A percentile compares a stretch with the other conserved stretches of the same genome.
These are phyloP conservation scores for Volucella zonaria DNA, from an alignment of 2,888 invertebrate species.

Conservation along the genomic window DNA sequence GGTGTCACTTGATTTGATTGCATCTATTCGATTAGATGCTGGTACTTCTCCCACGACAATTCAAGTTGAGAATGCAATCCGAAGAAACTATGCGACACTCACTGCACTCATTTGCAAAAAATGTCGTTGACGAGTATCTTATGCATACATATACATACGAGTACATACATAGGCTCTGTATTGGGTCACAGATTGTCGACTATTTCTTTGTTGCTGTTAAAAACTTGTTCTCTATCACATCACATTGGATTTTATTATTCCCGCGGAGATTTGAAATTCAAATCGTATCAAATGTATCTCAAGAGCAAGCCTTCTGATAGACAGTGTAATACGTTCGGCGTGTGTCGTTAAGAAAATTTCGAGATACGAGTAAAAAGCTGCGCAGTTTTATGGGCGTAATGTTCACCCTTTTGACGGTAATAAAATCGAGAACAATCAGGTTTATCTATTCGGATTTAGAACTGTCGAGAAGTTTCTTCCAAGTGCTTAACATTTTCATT, in stretches of 20 bases:
- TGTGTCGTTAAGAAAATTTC: conserved; percentile 10
- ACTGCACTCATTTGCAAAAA: too few species aligned
- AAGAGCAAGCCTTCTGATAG: not conserved
- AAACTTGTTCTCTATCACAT: conserved; percentile 30
- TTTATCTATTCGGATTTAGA: conserved; percentile 22
- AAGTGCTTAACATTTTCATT: conserved; percentile 20
- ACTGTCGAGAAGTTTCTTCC: conserved; percentile 1
- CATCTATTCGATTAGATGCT: too few species aligned
- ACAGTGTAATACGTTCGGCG: not conserved
- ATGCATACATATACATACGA: not conserved
- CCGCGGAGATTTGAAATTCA: conserved; percentile 47
- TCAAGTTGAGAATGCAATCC: not conserved
- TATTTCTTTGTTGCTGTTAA: too few species aligned
- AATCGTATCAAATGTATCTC: conserved; percentile 33
- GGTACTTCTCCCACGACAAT: too few species aligned
- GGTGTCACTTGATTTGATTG: not conserved
- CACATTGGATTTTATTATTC: conserved; percentile 26
- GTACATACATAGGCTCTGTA: too few species aligned
- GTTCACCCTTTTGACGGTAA: too few species aligned
- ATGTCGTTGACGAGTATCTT: not conserved
- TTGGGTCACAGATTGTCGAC: not conserved
- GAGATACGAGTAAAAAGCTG: not conserved
- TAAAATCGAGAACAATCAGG: not conserved
- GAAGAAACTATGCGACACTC: too few species aligned
- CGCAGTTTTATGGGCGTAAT: too few species aligned